These are phyloP conservation scores for Bolinopsis microptera DNA, from an alignment of 37 sponge, comb jelly and placozoan species.

Conservation along the genomic window DNA sequence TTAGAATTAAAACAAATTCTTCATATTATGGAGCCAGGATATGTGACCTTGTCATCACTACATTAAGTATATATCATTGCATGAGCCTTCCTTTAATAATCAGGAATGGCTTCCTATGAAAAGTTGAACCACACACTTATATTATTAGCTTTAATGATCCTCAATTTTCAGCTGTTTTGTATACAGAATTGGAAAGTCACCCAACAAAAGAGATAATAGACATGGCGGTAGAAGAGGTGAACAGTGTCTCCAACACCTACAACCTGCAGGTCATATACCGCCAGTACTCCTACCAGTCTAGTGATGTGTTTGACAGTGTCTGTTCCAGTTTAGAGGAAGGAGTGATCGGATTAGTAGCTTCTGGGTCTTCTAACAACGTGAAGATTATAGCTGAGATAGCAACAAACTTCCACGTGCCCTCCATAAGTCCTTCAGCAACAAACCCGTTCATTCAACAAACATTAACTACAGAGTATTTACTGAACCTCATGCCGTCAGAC, in stretches of 20 bases:
- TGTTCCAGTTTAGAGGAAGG: not conserved
- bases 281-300: not conserved
- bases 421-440: constrained; percentile 1
- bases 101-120: too few species aligned
- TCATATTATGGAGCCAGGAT: too few species aligned
- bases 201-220: not conserved
- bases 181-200: not conserved
- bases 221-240: not conserved
- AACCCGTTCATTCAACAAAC: constrained; percentile 4
- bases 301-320: not conserved
- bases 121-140: too few species aligned
- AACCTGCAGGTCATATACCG: not conserved
- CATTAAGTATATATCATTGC: too few species aligned
- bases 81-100: too few species aligned
- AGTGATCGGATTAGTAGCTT: not conserved
- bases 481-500: constrained; percentile 4
- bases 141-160: too few species aligned
- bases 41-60: too few species aligned
- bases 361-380: constrained; percentile 7
- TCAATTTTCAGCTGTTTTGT: not conserved
- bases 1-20: too few species aligned
- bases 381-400: constrained; percentile 1
- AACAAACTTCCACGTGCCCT: not conserved
- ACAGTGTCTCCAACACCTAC: not conserved
- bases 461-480: not conserved